Evolutionary conservation across 2,888 invertebrate genomes (phyloP).

Genomic region (Eupithecia exiguata): DNA sequence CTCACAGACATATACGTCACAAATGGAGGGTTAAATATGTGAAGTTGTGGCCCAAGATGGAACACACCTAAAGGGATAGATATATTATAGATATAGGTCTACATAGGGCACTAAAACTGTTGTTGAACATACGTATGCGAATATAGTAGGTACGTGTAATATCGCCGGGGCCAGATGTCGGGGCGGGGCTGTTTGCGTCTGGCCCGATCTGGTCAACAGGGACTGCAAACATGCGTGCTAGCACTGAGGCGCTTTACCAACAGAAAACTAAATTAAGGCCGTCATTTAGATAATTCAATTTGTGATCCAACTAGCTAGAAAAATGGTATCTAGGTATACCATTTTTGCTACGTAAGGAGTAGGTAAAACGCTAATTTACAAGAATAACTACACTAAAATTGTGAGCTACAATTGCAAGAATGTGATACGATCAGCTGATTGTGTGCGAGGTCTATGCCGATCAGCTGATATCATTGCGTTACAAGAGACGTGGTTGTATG

Average conservation of each 20-base stretch:
- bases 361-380: neutral
- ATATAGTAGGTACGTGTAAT: constrained; percentile 71
- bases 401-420: too few relatives aligned
- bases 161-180: constrained; percentile 64
- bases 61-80: too few relatives aligned
- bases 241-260: constrained; percentile 28
- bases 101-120: constrained; percentile 58
- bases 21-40: too few relatives aligned
- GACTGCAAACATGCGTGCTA: constrained; percentile 69
- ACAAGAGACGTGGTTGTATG: too few relatives aligned
- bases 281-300: constrained; percentile 1
- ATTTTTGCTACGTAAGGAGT: neutral
- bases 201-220: constrained; percentile 67
- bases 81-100: neutral
- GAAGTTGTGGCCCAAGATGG: too few relatives aligned
- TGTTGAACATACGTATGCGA: constrained; percentile 61
- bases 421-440: too few relatives aligned
- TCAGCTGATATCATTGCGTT: too few relatives aligned
- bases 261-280: neutral
- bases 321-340: neutral
- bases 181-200: constrained; percentile 64
- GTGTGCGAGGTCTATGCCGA: too few relatives aligned
- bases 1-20: too few relatives aligned
- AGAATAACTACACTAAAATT: too few relatives aligned
- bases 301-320: neutral